Base-by-base conservation (phyloP, 2,888 invertebrate genomes). In the Helobdella robusta region DNA sequence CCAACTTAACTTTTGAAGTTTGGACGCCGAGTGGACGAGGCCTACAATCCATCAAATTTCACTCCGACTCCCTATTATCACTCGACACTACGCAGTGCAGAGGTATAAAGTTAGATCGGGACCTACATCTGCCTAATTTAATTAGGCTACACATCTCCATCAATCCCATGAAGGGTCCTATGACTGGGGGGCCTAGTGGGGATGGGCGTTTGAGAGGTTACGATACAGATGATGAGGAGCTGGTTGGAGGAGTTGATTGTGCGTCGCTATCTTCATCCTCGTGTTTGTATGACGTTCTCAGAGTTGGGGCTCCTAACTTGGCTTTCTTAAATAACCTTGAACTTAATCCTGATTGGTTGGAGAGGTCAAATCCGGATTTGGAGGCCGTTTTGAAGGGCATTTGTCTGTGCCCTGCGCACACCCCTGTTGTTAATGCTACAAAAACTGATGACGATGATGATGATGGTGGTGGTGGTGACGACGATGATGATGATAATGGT, bases 11-110 rank as follows among this genome's bases (percentile, higher is more conserved):
- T 70, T 67, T 77, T 34, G 76, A 78, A 69, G 76, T 78, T 4
- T 77, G 77, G 77, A 75, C 76, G 15, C 76, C 77, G 15, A 75
- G 74, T 65, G 75, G 74, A 3, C 69, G 70, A 20, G 75, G 75
- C 11, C 70, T 77, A 58, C 68, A 72, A 25, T 69, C 74, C 25
- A 77, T 74, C 70, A 61, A 68, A 6, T 67, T 78, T 30, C 63
- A 68, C 30, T 75, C 76, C 15, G 68, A 69, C 25, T 73, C 74
- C 15, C 64, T 78, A n/a, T 71, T 73, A 56, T 74, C 75, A 64
- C 70, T 78, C 28, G 78, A 78, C 67, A 72, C 78, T 5, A 76
- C 77, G 8, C 75, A 75, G 67, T 77, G 78, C 66, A 72, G 64
- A 35, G 64, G 56, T 18, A 56, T 64, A 8, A 64, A 50, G 28